Conservation (phyloP, 2,888 invertebrate species). For the Erannis defoliaria region DNA sequence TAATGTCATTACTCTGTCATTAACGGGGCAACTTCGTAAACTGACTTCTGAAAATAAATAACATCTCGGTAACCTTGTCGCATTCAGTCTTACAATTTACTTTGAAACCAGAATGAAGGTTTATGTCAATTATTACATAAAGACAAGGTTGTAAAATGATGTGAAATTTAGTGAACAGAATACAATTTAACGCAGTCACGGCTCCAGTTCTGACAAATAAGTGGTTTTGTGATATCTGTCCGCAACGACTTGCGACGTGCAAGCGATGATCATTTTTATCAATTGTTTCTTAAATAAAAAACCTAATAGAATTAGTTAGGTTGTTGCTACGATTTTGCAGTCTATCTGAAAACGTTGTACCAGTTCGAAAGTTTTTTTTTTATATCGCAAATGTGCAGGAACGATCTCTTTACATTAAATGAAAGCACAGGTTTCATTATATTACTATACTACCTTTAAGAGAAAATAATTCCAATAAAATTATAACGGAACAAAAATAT, state of each 20-base stretch:
- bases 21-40: conserved; percentile 34
- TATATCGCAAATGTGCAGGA: no score
- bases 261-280: not conserved
- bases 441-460: no score
- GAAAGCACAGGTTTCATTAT: no score
- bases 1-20: conserved; percentile 45
- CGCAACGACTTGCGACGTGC: conserved; percentile 14
- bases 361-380: no score
- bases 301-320: no score
- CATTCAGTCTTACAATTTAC: not conserved
- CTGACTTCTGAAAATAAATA: conserved; percentile 8
- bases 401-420: not conserved
- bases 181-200: conserved; percentile 36
- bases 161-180: not conserved
- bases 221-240: conserved; percentile 29
- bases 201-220: conserved; percentile 38
- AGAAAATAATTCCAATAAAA: no score
- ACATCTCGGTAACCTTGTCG: conserved; percentile 8
- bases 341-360: no score
- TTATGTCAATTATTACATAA: not conserved
- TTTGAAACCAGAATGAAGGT: not conserved
- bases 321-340: no score
- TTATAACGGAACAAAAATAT: no score
- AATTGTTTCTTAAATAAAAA: no score
- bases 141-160: conserved; percentile 14